Evolutionary conservation across 1,140 invertebrate genomes (phyloP).

Genomic region (Asobara japonica): DNA sequence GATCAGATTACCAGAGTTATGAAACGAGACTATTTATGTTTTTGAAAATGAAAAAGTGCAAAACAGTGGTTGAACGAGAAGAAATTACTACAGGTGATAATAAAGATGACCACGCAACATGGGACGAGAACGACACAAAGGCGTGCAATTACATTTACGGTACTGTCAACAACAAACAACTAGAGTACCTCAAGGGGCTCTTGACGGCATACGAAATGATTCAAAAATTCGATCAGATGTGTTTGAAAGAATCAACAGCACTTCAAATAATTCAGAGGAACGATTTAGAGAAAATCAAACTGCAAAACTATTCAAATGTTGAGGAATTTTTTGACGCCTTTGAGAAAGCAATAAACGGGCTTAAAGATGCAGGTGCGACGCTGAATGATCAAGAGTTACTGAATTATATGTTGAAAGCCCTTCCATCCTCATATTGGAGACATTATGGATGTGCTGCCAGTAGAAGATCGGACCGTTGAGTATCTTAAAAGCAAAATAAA

Average conservation of each 20-base stretch:
- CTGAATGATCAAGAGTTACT: conserved; percentile 45
- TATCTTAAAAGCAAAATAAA: conserved; percentile 32
- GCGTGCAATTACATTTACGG: too few relatives aligned
- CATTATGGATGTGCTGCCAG: conserved; percentile 35
- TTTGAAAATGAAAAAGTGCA: conserved; percentile 43
- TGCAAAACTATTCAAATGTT: conserved; percentile 37
- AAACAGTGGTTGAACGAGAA: conserved; percentile 24
- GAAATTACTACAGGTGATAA: background rate
- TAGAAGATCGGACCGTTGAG: conserved; percentile 21
- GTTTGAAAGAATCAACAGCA: conserved; percentile 46
- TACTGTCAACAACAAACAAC: conserved; percentile 43
- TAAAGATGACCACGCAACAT: too few relatives aligned
- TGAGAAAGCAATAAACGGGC: conserved; percentile 45
- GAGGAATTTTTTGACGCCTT: conserved; percentile 44
- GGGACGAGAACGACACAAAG: too few relatives aligned
- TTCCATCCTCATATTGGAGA: conserved; percentile 52
- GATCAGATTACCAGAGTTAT: conserved; percentile 35
- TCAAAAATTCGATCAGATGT: conserved; percentile 46
- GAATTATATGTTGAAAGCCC: conserved; percentile 51
- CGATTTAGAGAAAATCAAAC: conserved; percentile 42
- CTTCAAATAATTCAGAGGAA: conserved; percentile 44
- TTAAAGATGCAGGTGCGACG: conserved; percentile 43
- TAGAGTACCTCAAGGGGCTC: conserved; percentile 39
- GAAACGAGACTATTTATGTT: conserved; percentile 33
- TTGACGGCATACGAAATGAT: conserved; percentile 42